Base-by-base conservation (phyloP, 2,797 vertebrate species). In the Oreochromis mossambicus region DNA sequence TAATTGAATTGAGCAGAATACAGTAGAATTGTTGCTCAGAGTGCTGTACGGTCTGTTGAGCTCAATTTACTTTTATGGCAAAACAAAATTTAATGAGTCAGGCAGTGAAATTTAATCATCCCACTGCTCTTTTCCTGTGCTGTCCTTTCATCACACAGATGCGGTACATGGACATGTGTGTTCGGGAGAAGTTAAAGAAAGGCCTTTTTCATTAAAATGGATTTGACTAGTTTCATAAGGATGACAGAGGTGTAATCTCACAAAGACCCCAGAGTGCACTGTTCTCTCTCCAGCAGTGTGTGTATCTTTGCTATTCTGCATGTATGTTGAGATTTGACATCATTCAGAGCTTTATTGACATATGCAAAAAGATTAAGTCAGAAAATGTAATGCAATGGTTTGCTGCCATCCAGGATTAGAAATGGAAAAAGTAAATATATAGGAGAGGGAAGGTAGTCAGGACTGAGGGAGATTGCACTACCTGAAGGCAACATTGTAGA, bases 191-290 rank as follows among this genome's bases (percentile, higher is more conserved):
- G 0, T 1, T 80, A 78, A 85, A 88, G 51, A 79, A 70, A 66
- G n/a, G 34, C 41, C 83, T 89, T 70, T 29, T 86, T 80, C 84
- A 24, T 75, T 87, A 51, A 86, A 87, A 86, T 88, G 88, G 89
- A 92, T 93, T 92, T 92, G 79, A 89, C 76, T 80, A 55, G 70
- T 93, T 92, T 89, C 63, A 90, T 88, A 87, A 93, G 83, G 86
- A 91, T 87, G 77, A 87, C 75, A 81, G 86, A 84, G 29, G 77
- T 82, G 46, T 88, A 90, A 92, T 92, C 90, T 91, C 26, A 68
- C 46, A 78, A 83, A n/a, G 43, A 19, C 68, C 75, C 24, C 68
- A 12, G 43, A 77, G 26, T 76, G 61, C 75, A 75, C 68, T 80
- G 85, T 58, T 77, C 50, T 63, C 43, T 83, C 70, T 82, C 46